These are phyloP conservation scores for Clistopyga incitator DNA, from an alignment of 2,888 invertebrate species.

Conservation along the genomic window DNA sequence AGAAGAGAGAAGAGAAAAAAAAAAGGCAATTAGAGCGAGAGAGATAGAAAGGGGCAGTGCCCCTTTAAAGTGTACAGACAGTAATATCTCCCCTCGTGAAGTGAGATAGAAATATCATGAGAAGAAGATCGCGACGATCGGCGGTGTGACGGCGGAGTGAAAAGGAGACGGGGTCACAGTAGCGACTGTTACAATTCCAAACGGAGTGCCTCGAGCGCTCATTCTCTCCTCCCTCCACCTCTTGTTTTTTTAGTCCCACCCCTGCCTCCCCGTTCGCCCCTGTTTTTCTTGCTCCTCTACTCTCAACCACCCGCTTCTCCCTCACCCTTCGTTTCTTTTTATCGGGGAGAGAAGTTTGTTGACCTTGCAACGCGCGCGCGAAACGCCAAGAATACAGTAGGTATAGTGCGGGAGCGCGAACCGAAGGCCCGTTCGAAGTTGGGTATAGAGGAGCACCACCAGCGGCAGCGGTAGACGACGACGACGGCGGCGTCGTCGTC, in stretches of 20 bases:
- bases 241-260: slow-evolving; percentile 50
- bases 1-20: not conserved
- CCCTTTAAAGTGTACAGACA: slow-evolving; percentile 38
- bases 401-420: slow-evolving; percentile 51
- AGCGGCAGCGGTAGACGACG: slow-evolving; percentile 23
- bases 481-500: slow-evolving; percentile 56
- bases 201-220: slow-evolving; percentile 50
- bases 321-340: slow-evolving; percentile 57
- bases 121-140: slow-evolving; percentile 27
- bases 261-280: slow-evolving; percentile 29
- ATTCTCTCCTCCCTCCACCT: slow-evolving; percentile 42
- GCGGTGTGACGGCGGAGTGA: slow-evolving; percentile 20
- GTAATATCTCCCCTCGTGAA: slow-evolving; percentile 22
- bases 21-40: slow-evolving; percentile 12
- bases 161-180: slow-evolving; percentile 58
- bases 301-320: slow-evolving; percentile 31
- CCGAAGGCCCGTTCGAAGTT: slow-evolving; percentile 52
- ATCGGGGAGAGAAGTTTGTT: slow-evolving; percentile 70
- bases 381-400: slow-evolving; percentile 70
- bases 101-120: slow-evolving; percentile 31
- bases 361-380: slow-evolving; percentile 71
- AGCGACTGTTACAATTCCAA: slow-evolving; percentile 69
- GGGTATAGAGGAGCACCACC: slow-evolving; percentile 32
- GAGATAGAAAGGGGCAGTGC: slow-evolving; percentile 10
- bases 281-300: slow-evolving; percentile 62